Percentiles rank a stretch among this genome's conserved stretches.
phyloP scores from a whole-genome alignment of 2,113 vertebrate species.

The Bungarus multicinctus region DNA sequence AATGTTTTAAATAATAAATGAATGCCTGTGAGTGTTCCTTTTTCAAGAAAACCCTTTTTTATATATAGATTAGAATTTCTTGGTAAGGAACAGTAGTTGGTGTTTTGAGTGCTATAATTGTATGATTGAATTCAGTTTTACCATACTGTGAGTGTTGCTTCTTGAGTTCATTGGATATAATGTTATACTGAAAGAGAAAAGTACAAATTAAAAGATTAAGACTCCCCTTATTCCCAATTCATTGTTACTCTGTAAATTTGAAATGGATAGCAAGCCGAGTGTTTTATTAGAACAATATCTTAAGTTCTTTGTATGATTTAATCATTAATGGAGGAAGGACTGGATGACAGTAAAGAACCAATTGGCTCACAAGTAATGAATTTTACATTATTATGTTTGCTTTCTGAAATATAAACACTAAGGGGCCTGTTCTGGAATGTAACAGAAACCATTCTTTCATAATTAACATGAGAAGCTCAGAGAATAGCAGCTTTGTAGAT shows the following conservation, averaged over 20 bases:
- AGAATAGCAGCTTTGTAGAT: constrained; percentile 41
- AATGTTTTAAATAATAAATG: not conserved
- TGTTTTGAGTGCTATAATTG: not conserved
- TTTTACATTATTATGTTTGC: constrained; percentile 64
- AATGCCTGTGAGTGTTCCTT: not conserved
- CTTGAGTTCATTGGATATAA: not conserved
- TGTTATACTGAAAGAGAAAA: not conserved
- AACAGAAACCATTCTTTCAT: constrained; percentile 54
- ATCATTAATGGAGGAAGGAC: constrained; percentile 43
- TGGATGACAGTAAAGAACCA: constrained; percentile 22
- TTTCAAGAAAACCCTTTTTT: not conserved
- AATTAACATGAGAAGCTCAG: constrained; percentile 62
- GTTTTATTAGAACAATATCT: constrained; percentile 20
- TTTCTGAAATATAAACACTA: constrained; percentile 60
- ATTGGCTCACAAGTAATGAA: constrained; percentile 54
- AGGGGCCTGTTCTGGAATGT: constrained; percentile 56
- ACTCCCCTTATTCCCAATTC: not conserved
- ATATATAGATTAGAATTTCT: not conserved
- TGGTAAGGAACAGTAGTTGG: not conserved
- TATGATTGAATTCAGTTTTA: not conserved
- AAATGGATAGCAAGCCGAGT: constrained; percentile 18
- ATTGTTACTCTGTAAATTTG: constrained; percentile 22
- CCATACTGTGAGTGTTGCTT: not conserved
- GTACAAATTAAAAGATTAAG: not conserved
- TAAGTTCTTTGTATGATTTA: constrained; percentile 22